Evolutionary conservation across 2,888 invertebrate species (phyloP).

Genomic region (Acanthosoma haemorrhoidale): DNA sequence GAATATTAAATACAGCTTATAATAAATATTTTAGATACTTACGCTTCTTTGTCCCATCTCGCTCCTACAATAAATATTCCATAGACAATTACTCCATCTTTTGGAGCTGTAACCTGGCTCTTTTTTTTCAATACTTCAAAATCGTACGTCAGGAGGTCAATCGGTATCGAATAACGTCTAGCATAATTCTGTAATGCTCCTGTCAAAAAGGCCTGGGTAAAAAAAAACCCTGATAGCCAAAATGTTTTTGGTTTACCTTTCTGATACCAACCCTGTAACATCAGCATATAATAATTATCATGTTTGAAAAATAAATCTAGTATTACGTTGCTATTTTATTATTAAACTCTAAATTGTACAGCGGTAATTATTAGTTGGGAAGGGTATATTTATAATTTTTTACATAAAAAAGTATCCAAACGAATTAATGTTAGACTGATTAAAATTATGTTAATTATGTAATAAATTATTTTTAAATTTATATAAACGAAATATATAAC

Average conservation of each 20-base stretch:
- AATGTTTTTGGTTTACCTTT: conserved; percentile 73
- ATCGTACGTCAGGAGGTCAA: conserved; percentile 74
- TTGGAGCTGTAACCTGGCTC: conserved; percentile 43
- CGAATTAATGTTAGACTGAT: too few species aligned
- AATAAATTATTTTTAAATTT: too few species aligned
- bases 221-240: conserved; percentile 91
- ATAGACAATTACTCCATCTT: conserved; percentile 63
- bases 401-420: too few species aligned
- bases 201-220: conserved; percentile 87
- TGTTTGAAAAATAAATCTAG: too few species aligned
- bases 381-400: too few species aligned
- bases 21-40: conserved; percentile 34
- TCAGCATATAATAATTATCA: too few species aligned
- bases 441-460: too few species aligned
- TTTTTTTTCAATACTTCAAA: conserved; percentile 55
- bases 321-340: too few species aligned
- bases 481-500: too few species aligned
- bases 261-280: conserved; percentile 50
- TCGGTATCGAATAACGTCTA: conserved; percentile 76
- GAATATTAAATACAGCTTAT: too few species aligned
- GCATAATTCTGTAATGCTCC: conserved; percentile 88
- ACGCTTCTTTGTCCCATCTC: conserved; percentile 65
- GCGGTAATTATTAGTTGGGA: too few species aligned
- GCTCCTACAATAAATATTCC: conserved; percentile 82
- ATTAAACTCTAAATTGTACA: too few species aligned